These are phyloP conservation scores for Sturnira hondurensis DNA, from an alignment of 2,113 vertebrate species.

Conservation along the genomic window DNA sequence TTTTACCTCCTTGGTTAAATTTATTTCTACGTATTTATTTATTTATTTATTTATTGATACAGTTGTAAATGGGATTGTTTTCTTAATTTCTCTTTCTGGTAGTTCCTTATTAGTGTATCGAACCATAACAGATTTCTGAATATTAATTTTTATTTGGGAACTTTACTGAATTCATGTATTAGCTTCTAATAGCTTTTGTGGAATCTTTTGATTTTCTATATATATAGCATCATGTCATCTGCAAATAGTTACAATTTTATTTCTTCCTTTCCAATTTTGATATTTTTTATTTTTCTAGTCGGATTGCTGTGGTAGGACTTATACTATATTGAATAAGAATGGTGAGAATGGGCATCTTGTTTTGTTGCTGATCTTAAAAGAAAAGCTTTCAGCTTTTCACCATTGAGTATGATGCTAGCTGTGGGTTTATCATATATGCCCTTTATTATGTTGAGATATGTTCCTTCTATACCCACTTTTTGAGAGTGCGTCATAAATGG, in stretches of 20 bases:
- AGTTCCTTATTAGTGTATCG: background rate
- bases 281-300: background rate
- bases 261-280: background rate
- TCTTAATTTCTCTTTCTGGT: background rate
- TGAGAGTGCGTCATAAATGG: background rate
- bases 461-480: background rate
- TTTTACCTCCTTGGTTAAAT: background rate
- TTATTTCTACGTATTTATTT: background rate
- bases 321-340: background rate
- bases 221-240: background rate
- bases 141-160: background rate
- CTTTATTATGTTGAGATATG: background rate
- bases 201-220: background rate
- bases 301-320: background rate
- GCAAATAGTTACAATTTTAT: background rate
- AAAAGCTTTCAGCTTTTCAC: background rate
- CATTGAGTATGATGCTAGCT: background rate
- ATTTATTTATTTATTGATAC: background rate
- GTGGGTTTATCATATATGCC: background rate
- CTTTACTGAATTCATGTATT: background rate
- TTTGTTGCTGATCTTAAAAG: background rate
- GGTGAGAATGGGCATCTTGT: background rate
- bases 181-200: background rate
- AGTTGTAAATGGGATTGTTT: background rate
- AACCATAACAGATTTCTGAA: background rate